Percentiles rank a stretch among this genome's conserved stretches.
These are phyloP conservation scores for Dendropsophus ebraccatus DNA, from an alignment of 2,113 vertebrate species.

Conservation along the genomic window DNA sequence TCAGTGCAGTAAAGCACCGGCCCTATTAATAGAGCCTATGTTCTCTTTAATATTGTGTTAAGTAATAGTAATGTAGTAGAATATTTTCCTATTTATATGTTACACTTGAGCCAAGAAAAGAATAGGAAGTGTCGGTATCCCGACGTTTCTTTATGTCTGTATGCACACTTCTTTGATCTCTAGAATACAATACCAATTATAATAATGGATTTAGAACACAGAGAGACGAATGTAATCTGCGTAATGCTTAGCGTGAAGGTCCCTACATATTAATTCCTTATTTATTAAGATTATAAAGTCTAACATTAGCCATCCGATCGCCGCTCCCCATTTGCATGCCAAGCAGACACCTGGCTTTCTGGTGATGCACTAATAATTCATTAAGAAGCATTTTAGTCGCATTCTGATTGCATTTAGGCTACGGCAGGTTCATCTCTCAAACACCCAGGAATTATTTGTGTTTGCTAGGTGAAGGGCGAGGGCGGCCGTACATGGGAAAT, in stretches of 20 bases:
- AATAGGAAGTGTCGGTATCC: not conserved
- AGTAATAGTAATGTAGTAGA: not conserved
- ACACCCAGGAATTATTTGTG: not conserved
- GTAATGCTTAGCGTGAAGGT: conserved; percentile 12
- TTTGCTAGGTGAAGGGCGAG: not conserved
- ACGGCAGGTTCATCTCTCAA: not conserved
- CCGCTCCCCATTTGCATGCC: not conserved
- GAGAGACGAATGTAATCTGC: not conserved
- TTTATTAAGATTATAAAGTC: conserved; percentile 12
- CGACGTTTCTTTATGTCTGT: not conserved
- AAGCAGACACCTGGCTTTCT: conserved; percentile 25
- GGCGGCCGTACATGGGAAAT: too few species aligned
- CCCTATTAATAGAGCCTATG: not conserved
- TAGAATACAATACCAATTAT: not conserved
- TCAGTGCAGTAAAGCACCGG: conserved; percentile 4
- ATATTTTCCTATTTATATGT: not conserved
- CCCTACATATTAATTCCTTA: conserved; percentile 12
- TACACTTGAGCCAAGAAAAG: not conserved
- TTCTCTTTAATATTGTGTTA: not conserved
- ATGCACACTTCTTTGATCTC: not conserved
- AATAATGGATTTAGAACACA: conserved; percentile 1
- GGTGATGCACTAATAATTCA: conserved; percentile 31
- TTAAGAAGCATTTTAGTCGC: conserved; percentile 22
- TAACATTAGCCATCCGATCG: conserved; percentile 3
- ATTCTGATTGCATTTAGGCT: conserved; percentile 20